Evolutionary conservation across 2,888 invertebrate species (phyloP), one percentile per base, ranked within the genome.

Genomic region (Apotomis betuletana): DNA sequence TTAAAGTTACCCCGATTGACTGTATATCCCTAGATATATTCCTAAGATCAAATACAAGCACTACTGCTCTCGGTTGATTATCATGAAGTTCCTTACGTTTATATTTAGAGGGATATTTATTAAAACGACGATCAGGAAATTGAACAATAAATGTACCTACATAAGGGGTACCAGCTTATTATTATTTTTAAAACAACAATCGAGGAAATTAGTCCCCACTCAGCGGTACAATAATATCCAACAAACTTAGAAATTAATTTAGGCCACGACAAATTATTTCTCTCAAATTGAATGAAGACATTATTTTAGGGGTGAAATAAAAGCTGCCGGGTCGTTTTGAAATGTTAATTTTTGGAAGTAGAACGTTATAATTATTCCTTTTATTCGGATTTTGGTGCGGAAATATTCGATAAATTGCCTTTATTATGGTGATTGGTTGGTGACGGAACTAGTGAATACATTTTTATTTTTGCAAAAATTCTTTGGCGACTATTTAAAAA

Each of bases 191-290:
- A 74, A 69, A 76, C 69, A 77, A 81, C 78, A 81, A 81, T 82
- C 78, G 73, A 71, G 65, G 49, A 83, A 87, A 84, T 86, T 79
- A 83, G 79, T 79, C 74, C 77, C 76, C 75, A 82, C 75, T 80
- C 78, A 78, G 78, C 77, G 78, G 73, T 75, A 81, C 77, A 81
- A 84, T 81, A 81, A 82, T 80, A 82, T 76, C 76, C 75, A 76
- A 79, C 82, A 79, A 86, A 85, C 82, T 85, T 83, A 84, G 81
- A 86, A 85, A 87, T 86, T 86, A 87, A 88, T 89, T 86, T 85
- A 78, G 80, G 72, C 73, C 77, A 80, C 78, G 82, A 83, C 84
- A 85, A 88, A 88, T 87, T 84, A 85, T 84, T 85, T 80, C 80
- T 76, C 77, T 74, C 76, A 78, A 85, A 86, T 83, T 85, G 80